phyloP scores from a whole-genome alignment of 1,140 invertebrate species.

The Neotoxoptera formosana region DNA sequence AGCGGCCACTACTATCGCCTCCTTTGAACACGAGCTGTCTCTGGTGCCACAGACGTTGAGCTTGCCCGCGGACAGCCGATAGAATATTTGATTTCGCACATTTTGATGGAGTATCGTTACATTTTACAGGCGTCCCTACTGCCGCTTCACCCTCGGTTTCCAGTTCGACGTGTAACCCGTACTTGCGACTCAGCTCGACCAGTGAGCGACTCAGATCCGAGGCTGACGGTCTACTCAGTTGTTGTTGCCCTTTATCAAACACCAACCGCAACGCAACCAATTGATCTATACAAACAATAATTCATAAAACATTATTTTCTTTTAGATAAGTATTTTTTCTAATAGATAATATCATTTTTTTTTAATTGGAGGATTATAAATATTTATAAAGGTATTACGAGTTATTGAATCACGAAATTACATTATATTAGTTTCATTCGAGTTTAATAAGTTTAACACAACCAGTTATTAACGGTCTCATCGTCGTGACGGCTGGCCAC shows the following conservation, averaged over 20 bases:
- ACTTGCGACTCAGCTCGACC: neutral
- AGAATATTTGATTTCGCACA: neutral
- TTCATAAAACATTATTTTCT: neutral
- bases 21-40: neutral
- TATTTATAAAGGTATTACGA: neutral
- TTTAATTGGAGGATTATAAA: neutral
- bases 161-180: conserved; percentile 7
- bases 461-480: neutral
- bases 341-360: too few species aligned
- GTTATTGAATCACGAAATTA: too few species aligned
- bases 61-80: neutral
- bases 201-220: neutral
- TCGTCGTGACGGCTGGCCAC: neutral
- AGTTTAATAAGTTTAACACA: neutral
- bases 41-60: conserved; percentile 23
- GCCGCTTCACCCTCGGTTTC: neutral
- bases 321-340: neutral
- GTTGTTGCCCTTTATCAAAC: conserved; percentile 2
- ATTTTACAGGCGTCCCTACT: neutral
- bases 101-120: neutral
- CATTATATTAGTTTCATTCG: neutral
- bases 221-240: neutral
- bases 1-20: neutral
- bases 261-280: conserved; percentile 11
- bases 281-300: neutral